Evolutionary conservation across 2,888 invertebrate species (phyloP), one percentile per base, ranked within the genome.

Genomic region (Agrochola circellaris): DNA sequence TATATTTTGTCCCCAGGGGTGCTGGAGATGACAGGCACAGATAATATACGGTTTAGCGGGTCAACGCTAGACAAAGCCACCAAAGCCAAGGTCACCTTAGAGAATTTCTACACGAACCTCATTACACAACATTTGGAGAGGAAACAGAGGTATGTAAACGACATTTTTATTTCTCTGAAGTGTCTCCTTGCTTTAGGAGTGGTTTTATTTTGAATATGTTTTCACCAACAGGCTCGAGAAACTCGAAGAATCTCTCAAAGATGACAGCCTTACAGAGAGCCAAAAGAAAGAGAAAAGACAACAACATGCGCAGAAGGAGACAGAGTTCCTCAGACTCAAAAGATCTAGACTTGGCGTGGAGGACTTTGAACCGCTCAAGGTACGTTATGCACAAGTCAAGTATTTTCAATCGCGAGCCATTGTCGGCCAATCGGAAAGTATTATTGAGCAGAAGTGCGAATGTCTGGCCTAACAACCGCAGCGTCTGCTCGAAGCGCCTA

Each of bases 81-180:
- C 94, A 99, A 99, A 97, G 99, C 99, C 90, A 99, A 99, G 97
- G 98, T 99, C 94, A 99, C 99, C 81, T 97, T 99, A 94, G 99
- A 99, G 97, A 99, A 99, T 97, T 99, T 99, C 97, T 99, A 99
- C 97, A 99, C 99, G 95, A 99, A 99, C 97, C 98, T 99, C 93
- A 98, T 99, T 94, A 98, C 99, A 90, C 99, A 99, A 96, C 99
- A 99, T 96, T 98, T 99, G 92, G 99, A 99, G 97, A 97, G 99
- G 91, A 99, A 99, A 96, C 99, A 99, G 96, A 98, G 98, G 98
- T 98, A 95, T 93, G 92, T 20, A 34, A 20, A 65, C 1, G 0
- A 38, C 1, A 26, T 51, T 34, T 26, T 77, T 45, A 17, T 68
- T 34, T 45, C 1, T 5, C 15, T 8, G 9, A n/a, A 23, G 20